phyloP scores from a whole-genome alignment of 2,797 vertebrate species.

The Natrix natrix region DNA sequence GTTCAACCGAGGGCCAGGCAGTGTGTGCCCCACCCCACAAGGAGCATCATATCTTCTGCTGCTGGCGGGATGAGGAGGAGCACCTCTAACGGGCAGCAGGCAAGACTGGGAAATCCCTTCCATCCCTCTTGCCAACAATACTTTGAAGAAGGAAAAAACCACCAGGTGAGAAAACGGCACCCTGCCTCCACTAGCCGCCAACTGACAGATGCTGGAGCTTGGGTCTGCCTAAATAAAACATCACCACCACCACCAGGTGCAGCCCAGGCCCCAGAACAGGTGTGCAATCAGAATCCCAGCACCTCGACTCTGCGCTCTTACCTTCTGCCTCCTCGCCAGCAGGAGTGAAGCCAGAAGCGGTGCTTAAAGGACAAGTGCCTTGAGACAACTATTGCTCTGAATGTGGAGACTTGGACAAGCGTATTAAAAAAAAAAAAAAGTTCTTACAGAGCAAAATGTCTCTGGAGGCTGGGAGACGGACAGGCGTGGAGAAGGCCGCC shows the following conservation, averaged over 20 bases:
- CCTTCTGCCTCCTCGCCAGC: constrained; percentile 54
- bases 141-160: neutral
- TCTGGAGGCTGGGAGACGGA: neutral
- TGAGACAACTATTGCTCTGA: constrained; percentile 34
- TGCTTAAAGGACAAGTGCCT: constrained; percentile 61
- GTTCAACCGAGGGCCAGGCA: neutral
- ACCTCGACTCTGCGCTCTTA: constrained; percentile 56
- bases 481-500: neutral
- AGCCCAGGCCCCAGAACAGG: neutral
- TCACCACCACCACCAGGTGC: neutral
- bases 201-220: neutral
- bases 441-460: constrained; percentile 32
- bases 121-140: neutral
- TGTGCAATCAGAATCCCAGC: constrained; percentile 35
- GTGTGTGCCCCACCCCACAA: too few species aligned
- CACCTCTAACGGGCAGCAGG: neutral
- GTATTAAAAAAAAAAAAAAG: neutral
- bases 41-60: too few species aligned
- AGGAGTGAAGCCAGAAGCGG: constrained; percentile 40
- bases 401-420: neutral
- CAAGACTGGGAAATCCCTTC: too few species aligned
- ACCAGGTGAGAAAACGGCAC: neutral
- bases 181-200: neutral
- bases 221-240: neutral
- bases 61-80: neutral